Evolutionary conservation across 2,797 vertebrate species (phyloP).

Genomic region (Knipowitschia caucasica): DNA sequence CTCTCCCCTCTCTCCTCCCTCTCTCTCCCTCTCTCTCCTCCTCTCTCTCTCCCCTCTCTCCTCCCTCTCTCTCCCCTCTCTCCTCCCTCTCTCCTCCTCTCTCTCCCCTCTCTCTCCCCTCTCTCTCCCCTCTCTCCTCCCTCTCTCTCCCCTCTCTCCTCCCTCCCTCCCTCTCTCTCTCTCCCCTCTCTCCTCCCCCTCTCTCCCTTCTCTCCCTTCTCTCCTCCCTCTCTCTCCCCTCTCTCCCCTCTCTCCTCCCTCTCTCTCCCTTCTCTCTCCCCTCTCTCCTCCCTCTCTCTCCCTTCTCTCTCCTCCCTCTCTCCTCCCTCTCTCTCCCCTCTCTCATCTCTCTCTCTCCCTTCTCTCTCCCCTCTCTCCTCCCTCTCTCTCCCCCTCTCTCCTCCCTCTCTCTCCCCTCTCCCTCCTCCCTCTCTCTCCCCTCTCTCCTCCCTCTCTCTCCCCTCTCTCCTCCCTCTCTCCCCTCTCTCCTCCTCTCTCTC

Average conservation of each 20-base stretch:
- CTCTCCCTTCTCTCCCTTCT: not conserved
- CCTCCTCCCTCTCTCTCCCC: not conserved
- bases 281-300: not conserved
- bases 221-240: no score
- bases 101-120: slow-evolving; percentile 14
- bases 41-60: not conserved
- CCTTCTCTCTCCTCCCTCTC: slow-evolving; percentile 17
- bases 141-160: not conserved
- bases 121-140: not conserved
- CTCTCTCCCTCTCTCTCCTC: no score
- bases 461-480: slow-evolving; percentile 8
- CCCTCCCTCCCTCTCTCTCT: not conserved
- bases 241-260: not conserved
- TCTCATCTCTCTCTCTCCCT: no score
- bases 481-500: no score
- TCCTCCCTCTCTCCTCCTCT: slow-evolving; percentile 1
- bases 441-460: not conserved
- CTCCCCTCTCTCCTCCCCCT: not conserved
- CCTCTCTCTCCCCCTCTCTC: no score
- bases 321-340: not conserved
- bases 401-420: not conserved
- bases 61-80: slow-evolving; percentile 11
- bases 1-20: not conserved
- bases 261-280: slow-evolving; percentile 6
- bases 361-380: not conserved